phyloP scores from a whole-genome alignment of 2,888 invertebrate species.

The Pediacus dermestoides region DNA sequence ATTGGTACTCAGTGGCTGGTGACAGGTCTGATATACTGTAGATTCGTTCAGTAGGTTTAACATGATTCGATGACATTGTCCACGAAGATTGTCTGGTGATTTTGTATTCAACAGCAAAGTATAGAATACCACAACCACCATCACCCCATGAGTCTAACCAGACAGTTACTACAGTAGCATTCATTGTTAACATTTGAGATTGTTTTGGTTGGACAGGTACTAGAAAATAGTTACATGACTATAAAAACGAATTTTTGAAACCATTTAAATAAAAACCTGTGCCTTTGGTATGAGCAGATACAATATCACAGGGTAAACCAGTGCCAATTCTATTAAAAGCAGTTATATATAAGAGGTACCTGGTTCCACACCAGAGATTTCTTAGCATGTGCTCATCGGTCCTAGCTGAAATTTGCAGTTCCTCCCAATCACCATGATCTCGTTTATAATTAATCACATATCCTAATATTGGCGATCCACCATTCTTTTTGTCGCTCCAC shows the following conservation, averaged over 20 bases:
- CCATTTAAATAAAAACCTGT: no score
- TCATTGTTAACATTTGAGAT: conserved; percentile 77
- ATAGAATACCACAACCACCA: conserved; percentile 82
- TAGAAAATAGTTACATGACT: conserved; percentile 40
- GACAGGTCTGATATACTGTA: conserved; percentile 75
- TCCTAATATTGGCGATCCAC: conserved; percentile 76
- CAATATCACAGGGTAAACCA: conserved; percentile 83
- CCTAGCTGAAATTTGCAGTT: conserved; percentile 78
- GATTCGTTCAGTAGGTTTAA: conserved; percentile 76
- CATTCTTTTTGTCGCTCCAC: conserved; percentile 72
- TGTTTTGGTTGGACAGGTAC: conserved; percentile 76
- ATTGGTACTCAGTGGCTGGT: conserved; percentile 71
- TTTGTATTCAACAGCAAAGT: conserved; percentile 79
- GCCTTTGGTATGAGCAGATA: conserved; percentile 79
- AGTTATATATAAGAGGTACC: conserved; percentile 83
- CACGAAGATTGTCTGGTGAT: conserved; percentile 65
- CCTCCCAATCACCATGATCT: conserved; percentile 90
- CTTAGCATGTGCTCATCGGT: conserved; percentile 75
- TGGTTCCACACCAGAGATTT: conserved; percentile 83
- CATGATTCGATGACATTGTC: conserved; percentile 78
- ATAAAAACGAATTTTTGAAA: no score
- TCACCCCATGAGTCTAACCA: conserved; percentile 88
- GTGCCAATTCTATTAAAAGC: conserved; percentile 90
- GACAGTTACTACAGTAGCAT: conserved; percentile 80
- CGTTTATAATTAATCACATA: conserved; percentile 88